Base-by-base conservation (phyloP, 2,113 vertebrate genomes). In the Trogon melanurus region DNA sequence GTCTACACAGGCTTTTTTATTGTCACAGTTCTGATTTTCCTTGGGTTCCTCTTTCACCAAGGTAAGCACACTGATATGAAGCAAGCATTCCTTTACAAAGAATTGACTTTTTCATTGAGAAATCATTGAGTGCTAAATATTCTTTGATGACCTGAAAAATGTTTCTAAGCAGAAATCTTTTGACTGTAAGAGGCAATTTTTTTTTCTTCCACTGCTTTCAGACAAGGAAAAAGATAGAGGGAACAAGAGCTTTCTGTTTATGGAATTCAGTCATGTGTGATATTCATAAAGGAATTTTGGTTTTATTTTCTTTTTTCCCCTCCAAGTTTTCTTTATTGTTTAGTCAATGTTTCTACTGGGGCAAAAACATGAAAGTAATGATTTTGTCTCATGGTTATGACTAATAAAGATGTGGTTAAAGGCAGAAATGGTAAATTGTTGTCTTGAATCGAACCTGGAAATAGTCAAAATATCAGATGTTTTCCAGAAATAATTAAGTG, bases 101-200 rank as follows among this genome's bases (percentile, higher is more conserved):
- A 82, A 92, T 73, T 87, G 65, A 94, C 89, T 87, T 96, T 96
- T 93, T 92, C 76, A 81, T 58, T 89, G 69, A 62, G 75, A 91
- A 93, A 82, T 93, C 85, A 74, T 67, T 79, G 75, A 83, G 80
- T 75, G 78, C 34, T 95, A 95, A 95, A 89, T 89, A 84, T 67
- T 86, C 76, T 89, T 89, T 95, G 91, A 87, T 89, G 81, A 82
- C 78, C 78, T 91, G 87, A 91, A 89, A 95, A 95, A 82, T 88
- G 15, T 67, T 95, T 75, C 61, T 65, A 29, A 87, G 51, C 30
- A 74, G 30, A 93, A 85, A 65, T 65, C n/a, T 57, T 91, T 85
- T 87, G 50, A 81, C 72, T 65, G 61, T 81, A 81, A 88, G 93
- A 79, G 45, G 30, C 4, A 16, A 3, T n/a, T 57, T 47, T 12